Percentiles rank a stretch among this genome's conserved stretches.
These are phyloP conservation scores for Onthophagus taurus DNA, from an alignment of 1,140 invertebrate genomes.

Conservation along the genomic window DNA sequence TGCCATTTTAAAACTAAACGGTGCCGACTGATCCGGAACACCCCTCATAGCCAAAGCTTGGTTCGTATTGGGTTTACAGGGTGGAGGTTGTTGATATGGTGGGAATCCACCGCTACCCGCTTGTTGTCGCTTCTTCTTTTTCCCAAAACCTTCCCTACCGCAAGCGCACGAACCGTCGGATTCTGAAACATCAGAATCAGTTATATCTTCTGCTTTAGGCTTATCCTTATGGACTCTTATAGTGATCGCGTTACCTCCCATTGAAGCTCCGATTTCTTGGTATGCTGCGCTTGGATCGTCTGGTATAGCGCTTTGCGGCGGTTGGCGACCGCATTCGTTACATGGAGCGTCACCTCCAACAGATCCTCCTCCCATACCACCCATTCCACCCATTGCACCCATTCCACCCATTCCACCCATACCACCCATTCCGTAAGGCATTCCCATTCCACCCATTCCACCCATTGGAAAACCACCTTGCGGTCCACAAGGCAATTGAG, in stretches of 20 bases:
- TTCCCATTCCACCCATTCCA: background rate
- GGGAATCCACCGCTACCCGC: constrained; percentile 6
- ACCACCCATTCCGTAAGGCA: background rate
- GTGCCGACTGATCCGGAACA: constrained; percentile 18
- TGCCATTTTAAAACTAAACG: constrained; percentile 30
- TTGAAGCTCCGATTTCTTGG: constrained; percentile 36
- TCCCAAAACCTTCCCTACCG: constrained; percentile 1
- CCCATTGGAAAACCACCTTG: constrained; percentile 1
- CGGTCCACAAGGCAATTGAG: background rate
- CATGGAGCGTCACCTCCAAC: constrained; percentile 19
- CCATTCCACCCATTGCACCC: constrained; percentile 6
- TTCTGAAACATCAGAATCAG: constrained; percentile 3
- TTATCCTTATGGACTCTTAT: constrained; percentile 36
- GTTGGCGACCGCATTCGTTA: constrained; percentile 22
- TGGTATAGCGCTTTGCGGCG: background rate
- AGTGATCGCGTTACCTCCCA: constrained; percentile 36
- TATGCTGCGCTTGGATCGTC: constrained; percentile 19
- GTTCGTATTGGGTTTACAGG: constrained; percentile 2
- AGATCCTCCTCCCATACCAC: background rate
- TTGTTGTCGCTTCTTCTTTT: constrained; percentile 8
- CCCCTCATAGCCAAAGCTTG: constrained; percentile 20
- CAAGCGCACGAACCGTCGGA: constrained; percentile 15
- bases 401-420: background rate
- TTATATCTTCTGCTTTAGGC: constrained; percentile 16
- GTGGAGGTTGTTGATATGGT: constrained; percentile 9